Evolutionary conservation across 2,113 vertebrate species (phyloP).

Genomic region (Ahaetulla prasina): DNA sequence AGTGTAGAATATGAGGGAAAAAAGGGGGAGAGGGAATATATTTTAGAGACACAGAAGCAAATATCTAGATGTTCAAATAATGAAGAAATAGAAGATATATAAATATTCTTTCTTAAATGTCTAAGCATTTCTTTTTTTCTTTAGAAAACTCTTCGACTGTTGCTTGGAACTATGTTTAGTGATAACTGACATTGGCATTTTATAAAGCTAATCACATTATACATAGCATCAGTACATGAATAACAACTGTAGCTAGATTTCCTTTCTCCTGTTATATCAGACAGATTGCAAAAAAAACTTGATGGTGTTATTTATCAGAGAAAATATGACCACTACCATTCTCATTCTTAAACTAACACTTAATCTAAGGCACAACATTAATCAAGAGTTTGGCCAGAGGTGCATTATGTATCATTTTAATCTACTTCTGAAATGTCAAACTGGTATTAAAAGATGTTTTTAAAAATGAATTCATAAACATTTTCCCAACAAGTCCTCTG

Average conservation of each 20-base stretch:
- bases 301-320: neutral
- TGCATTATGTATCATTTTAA: neutral
- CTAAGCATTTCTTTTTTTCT: neutral
- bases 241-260: neutral
- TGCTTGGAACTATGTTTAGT: neutral
- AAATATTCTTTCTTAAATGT: neutral
- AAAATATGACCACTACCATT: neutral
- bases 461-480: neutral
- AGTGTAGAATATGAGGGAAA: neutral
- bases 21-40: neutral
- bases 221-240: neutral
- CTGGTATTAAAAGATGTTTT: slow-evolving; percentile 5
- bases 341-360: no score
- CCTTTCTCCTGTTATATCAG: neutral
- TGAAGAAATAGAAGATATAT: neutral
- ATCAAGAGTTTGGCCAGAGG: neutral
- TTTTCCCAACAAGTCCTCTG: neutral
- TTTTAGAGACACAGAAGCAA: neutral
- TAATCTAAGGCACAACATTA: neutral
- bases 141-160: neutral
- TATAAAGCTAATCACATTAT: neutral
- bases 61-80: neutral
- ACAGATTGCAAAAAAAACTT: neutral
- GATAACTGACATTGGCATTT: neutral
- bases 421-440: slow-evolving; percentile 3